These are phyloP conservation scores for Acromyrmex echinatior DNA, from an alignment of 1,140 invertebrate genomes.

Conservation along the genomic window DNA sequence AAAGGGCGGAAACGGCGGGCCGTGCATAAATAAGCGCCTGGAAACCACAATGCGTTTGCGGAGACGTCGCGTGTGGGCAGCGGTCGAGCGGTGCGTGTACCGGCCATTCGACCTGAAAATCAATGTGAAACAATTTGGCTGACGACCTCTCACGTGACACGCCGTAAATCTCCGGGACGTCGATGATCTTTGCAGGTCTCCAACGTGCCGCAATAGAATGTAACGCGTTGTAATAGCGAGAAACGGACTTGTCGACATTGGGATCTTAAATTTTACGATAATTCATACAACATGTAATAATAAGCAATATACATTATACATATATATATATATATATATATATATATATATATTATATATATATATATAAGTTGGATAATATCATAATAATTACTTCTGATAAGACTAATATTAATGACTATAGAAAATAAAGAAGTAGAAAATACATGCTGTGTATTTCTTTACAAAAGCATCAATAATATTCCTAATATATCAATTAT, in stretches of 20 bases:
- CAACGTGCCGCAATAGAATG: neutral
- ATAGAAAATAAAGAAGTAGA: neutral
- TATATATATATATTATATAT: no score
- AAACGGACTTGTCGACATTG: constrained; percentile 19
- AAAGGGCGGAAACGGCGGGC: constrained; percentile 76
- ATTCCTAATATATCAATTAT: neutral
- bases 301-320: no score
- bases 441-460: neutral
- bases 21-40: constrained; percentile 76
- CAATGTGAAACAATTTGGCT: constrained; percentile 77
- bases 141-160: constrained; percentile 69
- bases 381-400: neutral
- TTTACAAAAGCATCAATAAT: neutral
- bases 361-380: neutral
- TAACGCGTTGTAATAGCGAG: neutral
- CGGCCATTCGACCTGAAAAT: constrained; percentile 73
- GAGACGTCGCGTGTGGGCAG: constrained; percentile 75
- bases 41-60: constrained; percentile 75
- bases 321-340: neutral
- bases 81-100: constrained; percentile 56
- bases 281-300: neutral
- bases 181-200: constrained; percentile 46
- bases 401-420: neutral
- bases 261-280: constrained; percentile 9
- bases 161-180: constrained; percentile 68